These are phyloP conservation scores for Melanogrammus aeglefinus DNA, from an alignment of 2,797 vertebrate species.

Conservation along the genomic window DNA sequence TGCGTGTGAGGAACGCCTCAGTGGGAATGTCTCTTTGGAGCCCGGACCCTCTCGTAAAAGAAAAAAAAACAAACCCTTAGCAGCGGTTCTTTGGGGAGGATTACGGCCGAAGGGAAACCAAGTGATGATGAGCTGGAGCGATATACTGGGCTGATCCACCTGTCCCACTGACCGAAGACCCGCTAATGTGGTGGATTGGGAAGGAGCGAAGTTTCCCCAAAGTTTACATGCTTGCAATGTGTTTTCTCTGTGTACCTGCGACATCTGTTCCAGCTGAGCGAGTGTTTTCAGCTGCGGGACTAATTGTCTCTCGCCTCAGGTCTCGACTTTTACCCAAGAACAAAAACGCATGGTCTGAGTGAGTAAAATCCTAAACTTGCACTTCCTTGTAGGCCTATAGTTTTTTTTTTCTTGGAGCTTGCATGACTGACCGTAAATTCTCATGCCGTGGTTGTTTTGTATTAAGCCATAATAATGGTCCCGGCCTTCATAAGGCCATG, in stretches of 20 bases:
- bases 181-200: neutral
- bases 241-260: neutral
- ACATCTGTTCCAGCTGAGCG: too few species aligned
- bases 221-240: neutral
- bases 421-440: slow-evolving; percentile 1
- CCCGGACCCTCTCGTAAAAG: too few species aligned
- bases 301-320: neutral
- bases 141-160: neutral
- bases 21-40: too few species aligned
- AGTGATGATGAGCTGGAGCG: neutral
- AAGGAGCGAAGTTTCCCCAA: neutral
- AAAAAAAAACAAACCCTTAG: too few species aligned
- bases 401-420: neutral
- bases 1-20: neutral
- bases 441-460: neutral
- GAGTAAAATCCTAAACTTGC: neutral
- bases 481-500: slow-evolving; percentile 2
- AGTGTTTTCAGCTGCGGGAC: too few species aligned
- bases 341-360: neutral
- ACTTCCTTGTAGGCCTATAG: neutral
- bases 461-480: slow-evolving; percentile 1
- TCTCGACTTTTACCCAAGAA: neutral
- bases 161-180: neutral
- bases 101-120: neutral
- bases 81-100: neutral